These are phyloP conservation scores for Danio jaintianensis DNA, from an alignment of 2,797 vertebrate species.

Conservation along the genomic window DNA sequence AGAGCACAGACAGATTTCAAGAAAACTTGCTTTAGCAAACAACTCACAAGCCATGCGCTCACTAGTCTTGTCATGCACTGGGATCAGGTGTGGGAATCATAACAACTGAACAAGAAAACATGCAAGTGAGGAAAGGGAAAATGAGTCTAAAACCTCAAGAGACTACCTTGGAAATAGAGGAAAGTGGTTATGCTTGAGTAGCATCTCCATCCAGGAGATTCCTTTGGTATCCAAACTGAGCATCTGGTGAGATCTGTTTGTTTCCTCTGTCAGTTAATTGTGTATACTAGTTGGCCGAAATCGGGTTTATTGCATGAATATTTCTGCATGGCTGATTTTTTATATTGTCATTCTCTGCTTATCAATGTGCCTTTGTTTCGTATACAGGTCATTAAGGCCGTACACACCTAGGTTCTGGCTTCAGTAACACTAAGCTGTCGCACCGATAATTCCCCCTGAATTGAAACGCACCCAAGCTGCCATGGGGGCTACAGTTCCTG, in stretches of 20 bases:
- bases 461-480: slow-evolving; percentile 65
- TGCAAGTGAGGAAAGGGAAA: slow-evolving; percentile 48
- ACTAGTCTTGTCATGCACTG: slow-evolving; percentile 55
- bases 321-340: neutral
- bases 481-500: slow-evolving; percentile 45
- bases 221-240: slow-evolving; percentile 10
- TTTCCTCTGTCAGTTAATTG: slow-evolving; percentile 38
- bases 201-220: slow-evolving; percentile 32
- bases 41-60: slow-evolving; percentile 54
- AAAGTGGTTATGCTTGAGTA: slow-evolving; percentile 39
- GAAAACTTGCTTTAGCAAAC: slow-evolving; percentile 58
- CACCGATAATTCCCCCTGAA: slow-evolving; percentile 54
- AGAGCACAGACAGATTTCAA: slow-evolving; percentile 66
- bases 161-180: slow-evolving; percentile 45
- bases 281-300: slow-evolving; percentile 11
- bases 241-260: slow-evolving; percentile 44
- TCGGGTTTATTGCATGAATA: neutral
- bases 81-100: slow-evolving; percentile 56
- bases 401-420: slow-evolving; percentile 52
- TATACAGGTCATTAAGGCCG: slow-evolving; percentile 37
- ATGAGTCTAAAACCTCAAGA: slow-evolving; percentile 50
- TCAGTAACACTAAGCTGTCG: slow-evolving; percentile 37
- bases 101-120: slow-evolving; percentile 51
- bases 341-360: slow-evolving; percentile 1
- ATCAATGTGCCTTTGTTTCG: slow-evolving; percentile 42